Base-by-base conservation (phyloP, 1,140 invertebrate genomes). In the Araneus ventricosus region DNA sequence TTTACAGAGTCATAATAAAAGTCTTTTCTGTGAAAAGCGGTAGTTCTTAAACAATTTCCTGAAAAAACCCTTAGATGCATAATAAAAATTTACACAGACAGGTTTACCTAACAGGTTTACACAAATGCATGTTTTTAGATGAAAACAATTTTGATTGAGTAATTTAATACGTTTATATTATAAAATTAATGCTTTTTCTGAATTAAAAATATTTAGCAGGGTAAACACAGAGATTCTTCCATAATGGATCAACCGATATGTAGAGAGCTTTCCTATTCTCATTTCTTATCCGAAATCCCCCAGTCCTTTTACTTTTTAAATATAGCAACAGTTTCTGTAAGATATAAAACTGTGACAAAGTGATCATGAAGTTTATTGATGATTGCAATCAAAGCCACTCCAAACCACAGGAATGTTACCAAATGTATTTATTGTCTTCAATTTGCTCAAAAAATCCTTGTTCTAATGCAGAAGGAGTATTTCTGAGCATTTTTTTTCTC, bases 341-440 rank as follows among this genome's bases (percentile, higher is more conserved):
- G 70, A 75, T 75, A 75, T 75, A 75, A 75, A 75, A 75, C 34
- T 75, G 70, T 37, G 70, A 75, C 70, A 75, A 34, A 67, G n/a
- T 75, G 70, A 75, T 20, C 70, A 75, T 75, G 70, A 75, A 75
- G 34, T 75, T 75, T 75, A 75, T 34, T 75, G 70, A 75, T 75
- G 70, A 75, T 75, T 34, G 30, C 30, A 75, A 75, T 34, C 27
- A 34, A 75, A 37, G 70, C 30, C 30, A 63, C 30, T 75, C 70
- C 70, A 37, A 6, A 4, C 22, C 20, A 75, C 6, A 82, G 39
- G 80, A 82, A 82, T 82, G 80, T 27, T 82, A 14, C 4, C 80
- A 41, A 22, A 37, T 45, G 37, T 80, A 24, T 80, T n/a, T 22
- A 14, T 41, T 70, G 30, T 75, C 30, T 34, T 30, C 6, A 37